phyloP scores from a whole-genome alignment of 2,888 invertebrate genomes.

The Entomobrya proxima region DNA sequence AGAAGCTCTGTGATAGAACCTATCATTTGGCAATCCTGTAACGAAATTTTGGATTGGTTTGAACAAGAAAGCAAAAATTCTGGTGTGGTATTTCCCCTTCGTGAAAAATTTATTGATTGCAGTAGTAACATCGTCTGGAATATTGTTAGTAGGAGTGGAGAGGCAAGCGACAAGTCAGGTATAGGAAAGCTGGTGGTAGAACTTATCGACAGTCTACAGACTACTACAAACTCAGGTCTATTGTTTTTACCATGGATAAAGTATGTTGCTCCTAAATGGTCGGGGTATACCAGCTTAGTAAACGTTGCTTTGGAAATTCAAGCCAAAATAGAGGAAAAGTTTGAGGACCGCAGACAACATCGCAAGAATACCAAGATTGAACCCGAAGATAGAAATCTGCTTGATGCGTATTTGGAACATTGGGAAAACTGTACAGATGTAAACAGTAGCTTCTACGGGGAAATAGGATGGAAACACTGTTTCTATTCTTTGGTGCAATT shows the following conservation, averaged over 20 bases:
- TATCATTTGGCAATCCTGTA: too few relatives aligned
- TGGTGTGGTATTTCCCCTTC: too few relatives aligned
- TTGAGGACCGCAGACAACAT: constrained; percentile 30
- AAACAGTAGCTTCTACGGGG: constrained; percentile 66
- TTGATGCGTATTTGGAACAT: too few relatives aligned
- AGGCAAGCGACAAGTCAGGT: too few relatives aligned
- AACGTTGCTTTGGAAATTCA: not conserved
- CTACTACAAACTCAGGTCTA: too few relatives aligned
- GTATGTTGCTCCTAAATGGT: constrained; percentile 55
- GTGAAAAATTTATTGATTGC: too few relatives aligned
- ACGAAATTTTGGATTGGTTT: not conserved
- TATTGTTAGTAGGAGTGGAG: too few relatives aligned
- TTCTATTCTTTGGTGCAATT: not conserved
- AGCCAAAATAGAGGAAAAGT: constrained; percentile 40
- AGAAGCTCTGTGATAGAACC: not conserved
- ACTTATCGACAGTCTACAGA: too few relatives aligned
- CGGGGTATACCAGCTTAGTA: constrained; percentile 55
- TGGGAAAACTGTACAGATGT: constrained; percentile 50
- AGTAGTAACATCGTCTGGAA: too few relatives aligned
- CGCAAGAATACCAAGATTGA: not conserved
- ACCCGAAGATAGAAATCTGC: constrained; percentile 16
- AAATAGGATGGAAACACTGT: constrained; percentile 31
- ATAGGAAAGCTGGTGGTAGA: too few relatives aligned
- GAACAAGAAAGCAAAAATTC: too few relatives aligned
- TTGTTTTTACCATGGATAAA: constrained; percentile 66